Conservation (phyloP, 64 coral and sea anemone genomes). For the Exaiptasia diaphana region DNA sequence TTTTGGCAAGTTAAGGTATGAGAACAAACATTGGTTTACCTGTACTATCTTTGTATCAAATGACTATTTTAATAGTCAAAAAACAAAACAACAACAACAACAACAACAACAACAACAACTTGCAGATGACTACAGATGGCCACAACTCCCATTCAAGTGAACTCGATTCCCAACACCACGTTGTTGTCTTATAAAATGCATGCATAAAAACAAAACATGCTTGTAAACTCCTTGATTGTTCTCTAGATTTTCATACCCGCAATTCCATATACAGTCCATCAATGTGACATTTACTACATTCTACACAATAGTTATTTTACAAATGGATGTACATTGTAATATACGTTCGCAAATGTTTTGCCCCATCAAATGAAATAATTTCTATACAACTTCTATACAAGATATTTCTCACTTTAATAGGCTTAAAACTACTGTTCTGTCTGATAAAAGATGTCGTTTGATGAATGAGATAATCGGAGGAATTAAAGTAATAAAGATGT, state of each 20-base stretch:
- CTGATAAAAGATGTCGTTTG: constrained; percentile 34
- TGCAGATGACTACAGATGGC: background rate
- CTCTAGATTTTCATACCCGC: too few species aligned
- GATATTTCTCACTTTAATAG: constrained; percentile 6
- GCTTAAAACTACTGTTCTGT: constrained; percentile 35
- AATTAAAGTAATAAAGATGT: constrained; percentile 63
- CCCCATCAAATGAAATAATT: too few species aligned
- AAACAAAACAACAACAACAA: background rate
- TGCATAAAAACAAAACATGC: too few species aligned
- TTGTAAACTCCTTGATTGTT: too few species aligned
- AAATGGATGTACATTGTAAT: too few species aligned
- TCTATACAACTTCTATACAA: too few species aligned
- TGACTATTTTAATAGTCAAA: background rate
- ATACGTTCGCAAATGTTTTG: too few species aligned
- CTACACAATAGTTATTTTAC: too few species aligned
- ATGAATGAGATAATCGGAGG: constrained; percentile 55
- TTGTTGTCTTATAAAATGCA: background rate
- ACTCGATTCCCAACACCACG: background rate
- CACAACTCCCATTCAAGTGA: background rate
- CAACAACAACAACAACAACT: background rate
- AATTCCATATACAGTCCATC: too few species aligned
- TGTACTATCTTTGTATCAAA: background rate
- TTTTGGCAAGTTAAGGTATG: constrained; percentile 50
- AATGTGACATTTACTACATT: too few species aligned
- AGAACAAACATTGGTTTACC: background rate